These are phyloP conservation scores for Amphiura filiformis DNA, from an alignment of 35 echinoderm and acorn worm genomes.

Conservation along the genomic window DNA sequence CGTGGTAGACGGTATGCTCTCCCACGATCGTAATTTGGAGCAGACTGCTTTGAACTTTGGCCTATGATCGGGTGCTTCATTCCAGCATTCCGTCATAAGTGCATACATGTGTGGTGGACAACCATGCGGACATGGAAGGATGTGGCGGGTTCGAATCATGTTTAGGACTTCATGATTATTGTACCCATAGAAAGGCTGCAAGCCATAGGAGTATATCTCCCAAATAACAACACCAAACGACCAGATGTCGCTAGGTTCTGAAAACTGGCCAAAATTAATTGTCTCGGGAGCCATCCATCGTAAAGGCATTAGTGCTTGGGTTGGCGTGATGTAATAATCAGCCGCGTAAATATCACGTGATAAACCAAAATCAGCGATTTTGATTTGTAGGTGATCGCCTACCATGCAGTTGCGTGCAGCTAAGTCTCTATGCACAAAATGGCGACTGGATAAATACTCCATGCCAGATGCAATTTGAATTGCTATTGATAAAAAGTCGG, in stretches of 20 bases:
- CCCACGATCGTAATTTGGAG: constrained; percentile 68
- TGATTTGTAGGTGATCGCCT: constrained; percentile 83
- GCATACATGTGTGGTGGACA: constrained; percentile 90
- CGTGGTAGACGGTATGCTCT: constrained; percentile 71
- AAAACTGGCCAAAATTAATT: constrained; percentile 89
- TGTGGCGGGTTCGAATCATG: constrained; percentile 88
- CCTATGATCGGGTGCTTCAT: constrained; percentile 68
- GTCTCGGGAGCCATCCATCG: constrained; percentile 97
- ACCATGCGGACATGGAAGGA: constrained; percentile 81
- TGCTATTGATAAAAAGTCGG: constrained; percentile 83
- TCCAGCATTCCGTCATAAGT: constrained; percentile 98
- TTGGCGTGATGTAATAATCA: constrained; percentile 90
- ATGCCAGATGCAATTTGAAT: constrained; percentile 96
- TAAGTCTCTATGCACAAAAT: constrained; percentile 95
- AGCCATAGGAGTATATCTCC: constrained; percentile 92
- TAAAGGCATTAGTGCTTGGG: constrained; percentile 78
- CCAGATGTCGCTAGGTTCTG: constrained; percentile 95
- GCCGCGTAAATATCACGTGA: constrained; percentile 92
- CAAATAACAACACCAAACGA: constrained; percentile 97
- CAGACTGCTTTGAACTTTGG: constrained; percentile 72
- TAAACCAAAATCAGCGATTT: constrained; percentile 95
- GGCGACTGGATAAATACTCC: constrained; percentile 90
- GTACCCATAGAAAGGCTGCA: constrained; percentile 96
- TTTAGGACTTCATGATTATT: constrained; percentile 96
- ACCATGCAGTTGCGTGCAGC: constrained; percentile 98